Base-by-base conservation (phyloP, 2,113 vertebrate genomes). In the Chionis minor region DNA sequence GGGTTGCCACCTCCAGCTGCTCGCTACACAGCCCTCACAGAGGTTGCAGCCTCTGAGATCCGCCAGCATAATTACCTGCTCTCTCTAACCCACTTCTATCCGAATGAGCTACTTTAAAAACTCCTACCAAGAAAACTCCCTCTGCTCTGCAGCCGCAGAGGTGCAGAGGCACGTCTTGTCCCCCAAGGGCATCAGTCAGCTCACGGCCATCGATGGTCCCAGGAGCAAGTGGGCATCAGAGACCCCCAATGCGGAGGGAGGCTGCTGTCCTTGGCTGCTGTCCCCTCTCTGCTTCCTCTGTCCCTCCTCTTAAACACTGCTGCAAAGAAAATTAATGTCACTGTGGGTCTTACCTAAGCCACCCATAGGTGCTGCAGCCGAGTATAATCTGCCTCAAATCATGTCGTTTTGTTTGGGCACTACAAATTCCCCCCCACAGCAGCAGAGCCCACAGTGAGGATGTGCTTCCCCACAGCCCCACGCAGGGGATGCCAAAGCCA, bases 1-100 rank as follows among this genome's bases (percentile, higher is more conserved):
- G 95, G 93, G 96, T 91, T 90, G 92, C 92, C 94, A 88, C 49
- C 84, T 95, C 96, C 81, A 90, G 93, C 96, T 96, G 96, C 96
- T 95, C 78, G 4, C 92, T 52, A 33, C 91, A 82, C 33, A 84
- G 87, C 58, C 92, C 84, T 91, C 2, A 0, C 94, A 85, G 92
- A 94, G 96, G 96, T 82, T 95, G 93, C 7, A 78, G 84, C 93
- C 96, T 96, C 93, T 69, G 35, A 95, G 92, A 65, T 91, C 78
- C 10, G 18, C 81, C 6, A 0, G n/a, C 5, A 12, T 91, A 94
- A 97, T 96, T 96, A 94, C 81, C 54, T 0, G 2, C 70, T 86
- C 40, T 71, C 91, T 85, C 78, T 94, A 97, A 91, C 92, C 92
- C 74, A 93, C 67, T 96, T 96, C 86, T 77, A n/a, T 38, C 49